Evolutionary conservation across 2,888 invertebrate species (phyloP).

Genomic region (Dryomyza anilis): DNA sequence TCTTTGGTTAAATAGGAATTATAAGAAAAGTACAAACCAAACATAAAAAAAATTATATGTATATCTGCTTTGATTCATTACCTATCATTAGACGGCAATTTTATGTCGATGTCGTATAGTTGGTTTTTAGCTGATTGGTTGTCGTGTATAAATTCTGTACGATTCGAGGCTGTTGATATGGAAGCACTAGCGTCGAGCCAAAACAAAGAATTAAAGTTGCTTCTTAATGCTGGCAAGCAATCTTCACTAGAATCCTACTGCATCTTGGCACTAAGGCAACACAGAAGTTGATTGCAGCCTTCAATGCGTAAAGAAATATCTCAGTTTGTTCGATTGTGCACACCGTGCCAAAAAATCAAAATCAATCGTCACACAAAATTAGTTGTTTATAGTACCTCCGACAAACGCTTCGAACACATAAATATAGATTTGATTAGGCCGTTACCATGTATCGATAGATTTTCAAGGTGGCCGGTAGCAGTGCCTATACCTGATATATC

Average conservation of each 20-base stretch:
- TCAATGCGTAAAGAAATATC: constrained; percentile 25
- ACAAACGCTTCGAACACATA: constrained; percentile 44
- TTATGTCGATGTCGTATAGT: no score
- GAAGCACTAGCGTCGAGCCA: not conserved
- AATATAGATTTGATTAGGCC: no score
- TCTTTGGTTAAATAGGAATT: no score
- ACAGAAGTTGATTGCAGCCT: constrained; percentile 29
- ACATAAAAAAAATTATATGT: no score
- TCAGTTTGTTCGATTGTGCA: constrained; percentile 15
- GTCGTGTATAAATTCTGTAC: no score
- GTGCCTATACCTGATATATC: not conserved
- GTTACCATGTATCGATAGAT: not conserved
- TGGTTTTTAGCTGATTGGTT: no score
- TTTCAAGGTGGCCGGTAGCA: constrained; percentile 6
- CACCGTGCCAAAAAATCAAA: constrained; percentile 23
- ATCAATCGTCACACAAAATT: constrained; percentile 16
- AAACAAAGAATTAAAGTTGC: not conserved
- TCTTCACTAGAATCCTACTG: constrained; percentile 17
- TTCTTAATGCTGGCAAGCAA: constrained; percentile 6
- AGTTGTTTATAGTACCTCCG: not conserved
- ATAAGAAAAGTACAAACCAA: no score
- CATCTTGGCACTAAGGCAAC: constrained; percentile 26
- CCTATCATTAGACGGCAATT: no score
- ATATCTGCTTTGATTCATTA: no score
- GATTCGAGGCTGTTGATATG: no score